Conservation (phyloP, 2,797 vertebrate genomes). For the Girardinus metallicus region DNA sequence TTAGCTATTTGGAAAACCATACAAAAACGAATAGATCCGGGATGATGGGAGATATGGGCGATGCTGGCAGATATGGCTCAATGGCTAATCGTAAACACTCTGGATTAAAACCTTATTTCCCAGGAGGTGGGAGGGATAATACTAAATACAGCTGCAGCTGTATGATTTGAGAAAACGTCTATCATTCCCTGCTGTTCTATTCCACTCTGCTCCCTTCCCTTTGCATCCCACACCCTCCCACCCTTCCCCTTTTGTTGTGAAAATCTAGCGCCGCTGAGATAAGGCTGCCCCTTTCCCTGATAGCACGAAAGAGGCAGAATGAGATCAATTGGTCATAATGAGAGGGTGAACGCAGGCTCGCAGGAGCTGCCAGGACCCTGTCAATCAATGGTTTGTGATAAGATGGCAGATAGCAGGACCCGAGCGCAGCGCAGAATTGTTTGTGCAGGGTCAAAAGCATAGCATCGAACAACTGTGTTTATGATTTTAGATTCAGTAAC, state of each 20-base stretch:
- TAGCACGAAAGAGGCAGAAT: conserved; percentile 80
- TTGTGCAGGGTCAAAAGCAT: conserved; percentile 51
- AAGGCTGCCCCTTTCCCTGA: conserved; percentile 82
- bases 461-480: conserved; percentile 36
- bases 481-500: conserved; percentile 39
- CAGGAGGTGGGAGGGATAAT: conserved; percentile 39
- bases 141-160: conserved; percentile 58
- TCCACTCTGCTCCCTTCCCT: conserved; percentile 39
- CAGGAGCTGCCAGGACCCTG: conserved; percentile 81
- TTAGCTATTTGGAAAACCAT: conserved; percentile 34
- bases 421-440: conserved; percentile 74
- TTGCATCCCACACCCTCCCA: neutral
- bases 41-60: conserved; percentile 26
- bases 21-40: conserved; percentile 28
- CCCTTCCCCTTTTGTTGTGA: conserved; percentile 65
- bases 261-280: conserved; percentile 76
- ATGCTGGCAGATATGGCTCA: conserved; percentile 56
- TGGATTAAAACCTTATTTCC: conserved; percentile 58
- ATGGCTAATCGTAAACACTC: conserved; percentile 66
- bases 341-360: conserved; percentile 75
- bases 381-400: conserved; percentile 80
- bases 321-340: conserved; percentile 86
- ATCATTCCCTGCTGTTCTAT: conserved; percentile 56
- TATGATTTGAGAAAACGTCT: conserved; percentile 61
- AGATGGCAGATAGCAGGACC: conserved; percentile 59